Evolutionary conservation across 2,113 vertebrate species (phyloP), one percentile per base, ranked within the genome.

Genomic region (Hemicordylus capensis): DNA sequence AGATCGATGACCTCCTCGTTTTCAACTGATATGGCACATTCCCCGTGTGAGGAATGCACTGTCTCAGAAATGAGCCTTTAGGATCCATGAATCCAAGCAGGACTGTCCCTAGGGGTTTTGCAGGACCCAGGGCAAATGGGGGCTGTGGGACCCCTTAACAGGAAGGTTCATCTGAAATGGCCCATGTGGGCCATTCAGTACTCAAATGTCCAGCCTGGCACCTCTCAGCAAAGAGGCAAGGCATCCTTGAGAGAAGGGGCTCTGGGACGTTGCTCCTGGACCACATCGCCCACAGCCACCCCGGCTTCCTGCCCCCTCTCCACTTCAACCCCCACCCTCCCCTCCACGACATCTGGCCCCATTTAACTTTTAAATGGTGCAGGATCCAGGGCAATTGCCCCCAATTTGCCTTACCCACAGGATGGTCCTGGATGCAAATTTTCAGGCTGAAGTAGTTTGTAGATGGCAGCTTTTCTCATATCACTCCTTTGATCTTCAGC

Each of bases 221-320:
- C n/a, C n/a, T n/a, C n/a, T n/a, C n/a, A n/a, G n/a, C n/a, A n/a
- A n/a, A n/a, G n/a, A n/a, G n/a, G n/a, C n/a, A n/a, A n/a, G 97
- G 97, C 39, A 95, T 98, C 72, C 91, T 98, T 88, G 98, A 99
- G 88, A 95, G 98, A 1, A 93, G 98, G 0, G 98, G 98, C 31
- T 99, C 98, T 0, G 98, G 98, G 20, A 99, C 98, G 3, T 90
- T 98, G 48, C 94, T 98, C 4, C 85, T 98, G 88, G 98, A 98
- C 91, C 97, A 98, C 93, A 97, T 98, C 67, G 95, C 97, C 46
- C 95, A 97, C 86, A 95, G 97, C 34, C 92, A 98, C 28, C 97
- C 97, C 0, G 98, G 98, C 28, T 98, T 99, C 93, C 95, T 99
- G 61, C 98, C 98, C 2, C 98, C 98, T 0, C 97, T 99, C 77